phyloP scores from a whole-genome alignment of 2,113 vertebrate species.

The Martes martes region DNA sequence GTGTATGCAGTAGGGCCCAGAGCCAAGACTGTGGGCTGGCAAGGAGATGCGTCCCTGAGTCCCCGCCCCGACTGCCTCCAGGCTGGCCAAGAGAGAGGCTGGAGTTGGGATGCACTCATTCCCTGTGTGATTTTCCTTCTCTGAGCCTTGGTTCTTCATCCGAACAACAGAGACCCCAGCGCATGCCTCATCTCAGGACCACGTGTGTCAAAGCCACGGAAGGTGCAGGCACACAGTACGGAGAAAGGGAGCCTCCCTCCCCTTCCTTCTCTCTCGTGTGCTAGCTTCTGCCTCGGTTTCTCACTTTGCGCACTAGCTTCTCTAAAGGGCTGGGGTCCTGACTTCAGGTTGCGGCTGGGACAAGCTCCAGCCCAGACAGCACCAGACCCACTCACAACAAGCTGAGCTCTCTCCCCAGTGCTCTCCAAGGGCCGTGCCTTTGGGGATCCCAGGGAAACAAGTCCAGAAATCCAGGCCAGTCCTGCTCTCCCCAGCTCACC shows the following conservation, averaged over 20 bases:
- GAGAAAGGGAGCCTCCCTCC: background rate
- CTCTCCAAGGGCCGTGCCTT: background rate
- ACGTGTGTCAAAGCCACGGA: background rate
- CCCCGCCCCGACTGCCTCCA: too few relatives aligned
- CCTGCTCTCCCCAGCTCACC: background rate
- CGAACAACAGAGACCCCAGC: background rate
- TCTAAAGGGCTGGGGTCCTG: background rate
- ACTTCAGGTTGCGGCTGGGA: background rate
- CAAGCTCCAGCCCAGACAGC: background rate
- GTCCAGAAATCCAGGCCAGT: background rate
- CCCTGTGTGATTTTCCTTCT: background rate
- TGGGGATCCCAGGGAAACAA: background rate
- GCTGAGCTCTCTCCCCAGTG: background rate
- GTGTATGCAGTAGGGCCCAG: background rate
- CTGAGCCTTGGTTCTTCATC: background rate
- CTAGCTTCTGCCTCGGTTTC: background rate
- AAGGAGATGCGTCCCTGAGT: background rate
- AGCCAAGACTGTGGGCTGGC: background rate
- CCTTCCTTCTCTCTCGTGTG: background rate
- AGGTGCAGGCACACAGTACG: accelerated
- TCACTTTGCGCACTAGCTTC: background rate
- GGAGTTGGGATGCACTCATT: background rate
- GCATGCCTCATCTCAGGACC: background rate
- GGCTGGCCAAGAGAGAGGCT: background rate
- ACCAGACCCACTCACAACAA: background rate